phyloP scores from a whole-genome alignment of 2,113 vertebrate species.

The Illadopsis cleaveri region DNA sequence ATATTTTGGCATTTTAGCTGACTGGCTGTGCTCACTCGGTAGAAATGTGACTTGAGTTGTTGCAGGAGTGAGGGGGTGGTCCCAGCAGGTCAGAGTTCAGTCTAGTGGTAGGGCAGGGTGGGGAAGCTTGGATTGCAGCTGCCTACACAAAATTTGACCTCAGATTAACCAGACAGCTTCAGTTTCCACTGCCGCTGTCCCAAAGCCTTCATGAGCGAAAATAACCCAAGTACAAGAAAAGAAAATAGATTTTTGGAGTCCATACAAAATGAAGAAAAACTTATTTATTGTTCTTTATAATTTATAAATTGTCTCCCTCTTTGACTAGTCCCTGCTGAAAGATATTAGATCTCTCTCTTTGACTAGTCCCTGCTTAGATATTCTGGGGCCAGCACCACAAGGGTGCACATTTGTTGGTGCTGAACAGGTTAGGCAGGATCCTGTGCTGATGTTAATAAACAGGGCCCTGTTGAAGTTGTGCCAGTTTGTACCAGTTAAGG shows the following conservation, averaged over 20 bases:
- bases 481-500: not conserved
- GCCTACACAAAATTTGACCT: conserved; percentile 31
- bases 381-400: not conserved
- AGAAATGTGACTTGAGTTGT: not conserved
- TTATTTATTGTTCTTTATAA: not conserved
- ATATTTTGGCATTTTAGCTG: conserved; percentile 37
- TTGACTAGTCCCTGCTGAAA: conserved; percentile 27
- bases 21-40: conserved; percentile 17
- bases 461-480: not conserved
- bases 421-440: conserved; percentile 42
- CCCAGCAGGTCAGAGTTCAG: not conserved
- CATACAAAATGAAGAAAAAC: conserved; percentile 38
- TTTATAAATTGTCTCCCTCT: conserved; percentile 3
- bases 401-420: not conserved
- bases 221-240: conserved; percentile 28
- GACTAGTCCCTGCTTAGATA: not conserved
- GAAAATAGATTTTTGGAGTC: conserved; percentile 17
- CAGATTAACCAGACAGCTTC: conserved; percentile 55
- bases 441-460: not conserved
- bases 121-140: conserved; percentile 20
- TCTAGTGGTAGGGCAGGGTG: conserved; percentile 44
- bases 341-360: conserved; percentile 30
- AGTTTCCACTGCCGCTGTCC: conserved; percentile 48
- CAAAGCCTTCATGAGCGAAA: not conserved
- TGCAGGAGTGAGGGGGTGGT: conserved; percentile 6